A percentile compares a stretch with the other conserved stretches of the same genome.
These are phyloP conservation scores for Alethe diademata DNA, from an alignment of 2,113 vertebrate genomes.

Conservation along the genomic window DNA sequence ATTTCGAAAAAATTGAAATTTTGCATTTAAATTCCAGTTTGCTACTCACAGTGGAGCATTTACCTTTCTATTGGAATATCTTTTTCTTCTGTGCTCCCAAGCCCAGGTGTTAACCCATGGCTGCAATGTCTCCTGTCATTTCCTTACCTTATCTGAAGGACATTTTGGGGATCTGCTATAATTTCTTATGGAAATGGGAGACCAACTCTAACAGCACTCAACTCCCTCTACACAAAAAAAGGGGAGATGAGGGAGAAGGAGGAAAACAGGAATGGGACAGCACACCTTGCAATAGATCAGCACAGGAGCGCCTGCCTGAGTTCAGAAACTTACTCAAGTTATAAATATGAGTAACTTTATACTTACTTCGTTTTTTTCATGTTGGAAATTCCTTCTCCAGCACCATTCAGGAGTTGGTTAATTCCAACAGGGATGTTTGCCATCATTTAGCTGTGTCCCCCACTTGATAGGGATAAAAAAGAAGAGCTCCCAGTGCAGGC, in stretches of 20 bases:
- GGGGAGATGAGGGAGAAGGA: fast-evolving
- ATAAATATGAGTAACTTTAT: not conserved
- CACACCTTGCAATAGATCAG: not conserved
- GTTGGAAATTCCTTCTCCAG: not conserved
- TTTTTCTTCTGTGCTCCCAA: not conserved
- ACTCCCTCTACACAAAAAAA: too few species aligned
- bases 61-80: not conserved
- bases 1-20: not conserved
- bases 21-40: not conserved
- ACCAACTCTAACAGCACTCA: not conserved
- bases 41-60: not conserved
- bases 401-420: not conserved
- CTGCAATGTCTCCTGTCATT: not conserved
- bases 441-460: too few species aligned
- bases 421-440: not conserved
- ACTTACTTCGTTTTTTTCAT: not conserved
- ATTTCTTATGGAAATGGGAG: not conserved
- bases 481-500: not conserved
- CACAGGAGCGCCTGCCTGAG: not conserved
- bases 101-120: not conserved
- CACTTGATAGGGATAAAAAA: not conserved
- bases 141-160: not conserved
- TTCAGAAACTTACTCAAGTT: not conserved
- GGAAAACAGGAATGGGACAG: not conserved
- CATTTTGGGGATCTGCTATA: too few species aligned